A percentile compares a stretch with the other conserved stretches of the same genome.
These are phyloP conservation scores for Hypselothyrea guttata DNA, from an alignment of 2,888 invertebrate species.

Conservation along the genomic window DNA sequence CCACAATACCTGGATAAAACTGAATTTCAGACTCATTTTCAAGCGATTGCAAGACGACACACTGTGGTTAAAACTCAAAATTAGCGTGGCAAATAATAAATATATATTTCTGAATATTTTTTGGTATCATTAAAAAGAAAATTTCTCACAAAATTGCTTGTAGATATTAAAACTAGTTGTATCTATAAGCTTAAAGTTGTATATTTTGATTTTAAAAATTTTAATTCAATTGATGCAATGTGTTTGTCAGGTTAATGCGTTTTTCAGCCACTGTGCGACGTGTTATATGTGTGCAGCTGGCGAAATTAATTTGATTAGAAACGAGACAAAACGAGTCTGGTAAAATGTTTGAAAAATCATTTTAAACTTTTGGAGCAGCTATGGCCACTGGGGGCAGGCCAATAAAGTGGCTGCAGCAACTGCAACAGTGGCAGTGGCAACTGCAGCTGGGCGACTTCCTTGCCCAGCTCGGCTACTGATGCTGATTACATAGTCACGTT, in stretches of 20 bases:
- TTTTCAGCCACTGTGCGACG: too few species aligned
- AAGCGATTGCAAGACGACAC: too few species aligned
- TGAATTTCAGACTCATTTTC: neutral
- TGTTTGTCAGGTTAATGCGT: too few species aligned
- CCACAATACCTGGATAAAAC: neutral
- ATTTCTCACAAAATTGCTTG: too few species aligned
- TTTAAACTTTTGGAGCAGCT: slow-evolving; percentile 27
- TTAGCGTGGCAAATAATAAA: too few species aligned
- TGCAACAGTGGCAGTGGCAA: slow-evolving; percentile 4
- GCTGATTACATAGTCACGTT: slow-evolving; percentile 77
- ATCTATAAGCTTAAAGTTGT: too few species aligned
- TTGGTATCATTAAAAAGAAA: too few species aligned
- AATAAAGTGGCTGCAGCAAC: slow-evolving; percentile 36
- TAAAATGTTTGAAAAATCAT: slow-evolving; percentile 51
- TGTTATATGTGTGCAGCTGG: slow-evolving; percentile 61
- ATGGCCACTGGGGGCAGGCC: slow-evolving; percentile 3
- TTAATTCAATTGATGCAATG: too few species aligned
- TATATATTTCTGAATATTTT: too few species aligned
- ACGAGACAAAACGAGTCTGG: slow-evolving; percentile 42
- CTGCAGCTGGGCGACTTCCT: slow-evolving; percentile 58
- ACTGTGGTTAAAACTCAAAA: too few species aligned
- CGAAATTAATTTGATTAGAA: slow-evolving; percentile 68
- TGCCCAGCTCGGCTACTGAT: slow-evolving; percentile 40
- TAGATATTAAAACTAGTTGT: too few species aligned
- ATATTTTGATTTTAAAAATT: too few species aligned